Percentiles rank a stretch among this genome's conserved stretches.
Conservation (phyloP, 2,113 vertebrate genomes). For the Psammodynastes pulverulentus region DNA sequence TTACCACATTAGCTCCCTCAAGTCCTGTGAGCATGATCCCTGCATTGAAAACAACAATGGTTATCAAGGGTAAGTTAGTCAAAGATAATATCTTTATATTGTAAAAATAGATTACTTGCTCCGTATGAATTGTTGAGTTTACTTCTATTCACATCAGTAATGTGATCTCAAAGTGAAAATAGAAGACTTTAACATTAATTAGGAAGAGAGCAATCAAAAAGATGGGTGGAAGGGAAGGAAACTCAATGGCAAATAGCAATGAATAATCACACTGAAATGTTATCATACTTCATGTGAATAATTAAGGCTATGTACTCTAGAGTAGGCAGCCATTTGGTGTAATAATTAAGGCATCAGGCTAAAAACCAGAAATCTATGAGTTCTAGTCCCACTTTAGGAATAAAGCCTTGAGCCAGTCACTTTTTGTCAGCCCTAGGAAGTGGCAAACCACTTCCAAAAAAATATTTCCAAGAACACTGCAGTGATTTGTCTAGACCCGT, state of each 20-base stretch:
- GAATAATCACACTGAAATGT: neutral
- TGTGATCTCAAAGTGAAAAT: neutral
- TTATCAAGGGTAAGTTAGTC: constrained; percentile 62
- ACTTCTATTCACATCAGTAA: neutral
- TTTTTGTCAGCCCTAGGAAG: neutral
- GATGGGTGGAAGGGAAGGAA: neutral
- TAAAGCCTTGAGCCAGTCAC: neutral
- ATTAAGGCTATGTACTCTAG: neutral
- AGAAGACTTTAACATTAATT: neutral
- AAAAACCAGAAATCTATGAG: neutral
- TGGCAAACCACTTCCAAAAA: neutral
- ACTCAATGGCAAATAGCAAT: neutral
- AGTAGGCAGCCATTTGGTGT: neutral
- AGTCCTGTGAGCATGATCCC: constrained; percentile 48
- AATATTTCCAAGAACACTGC: neutral
- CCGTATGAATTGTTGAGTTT: neutral
- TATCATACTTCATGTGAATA: neutral
- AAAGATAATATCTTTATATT: neutral
- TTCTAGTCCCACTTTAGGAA: neutral
- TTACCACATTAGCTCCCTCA: neutral
- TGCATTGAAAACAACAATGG: constrained; percentile 37
- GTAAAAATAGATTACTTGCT: neutral
- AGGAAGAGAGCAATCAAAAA: neutral
- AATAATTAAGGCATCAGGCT: neutral
- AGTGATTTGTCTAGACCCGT: neutral